Evolutionary conservation across 2,797 vertebrate species (phyloP), one percentile per base, ranked within the genome.

Genomic region (Poliocrania exsul): DNA sequence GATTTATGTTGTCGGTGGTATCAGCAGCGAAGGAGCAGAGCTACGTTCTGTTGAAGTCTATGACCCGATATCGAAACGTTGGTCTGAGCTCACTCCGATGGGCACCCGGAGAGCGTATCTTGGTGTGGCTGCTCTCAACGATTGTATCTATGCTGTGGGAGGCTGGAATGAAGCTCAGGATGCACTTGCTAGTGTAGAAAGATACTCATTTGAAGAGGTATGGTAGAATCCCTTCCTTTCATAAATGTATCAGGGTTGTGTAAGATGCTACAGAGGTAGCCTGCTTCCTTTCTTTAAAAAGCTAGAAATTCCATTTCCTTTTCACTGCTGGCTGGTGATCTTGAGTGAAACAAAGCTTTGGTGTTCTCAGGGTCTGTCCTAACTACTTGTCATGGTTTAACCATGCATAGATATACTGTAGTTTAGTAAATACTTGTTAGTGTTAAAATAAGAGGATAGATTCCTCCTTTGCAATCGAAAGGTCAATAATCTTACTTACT

Each of bases 181-280:
- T 35, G 98, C 99, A 4, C 98, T 99, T 96, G 98, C 98, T 93
- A 99, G 99, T 3, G 99, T 99, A 83, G 99, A 99, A 96, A 99
- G 99, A 95, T 99, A 99, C 93, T 99, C 99, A 80, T 99, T 99
- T 9, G 99, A 99, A 93, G 99, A 99, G 99, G 99, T 99, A 93
- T 50, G 51, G 20, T 69, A 56, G 29, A 82, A 10, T 78, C 16
- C 54, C 19, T 89, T 82, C 40, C 51, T 85, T 89, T 78, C 42
- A 28, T 50, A 74, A 89, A 80, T 15, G 24, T 9, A 25, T 71
- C 31, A 50, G 21, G 8, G 44, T 72, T 50, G 21, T 85, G 23
- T 44, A 56, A 71, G 37, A 60, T 70, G n/a, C 70, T 53, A 6
- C 16, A 74, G 37, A 53, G 60, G 26, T 31, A 85, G 25, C 26